These are phyloP conservation scores for Olivierus martensii DNA, from an alignment of 1,140 invertebrate genomes.

Conservation along the genomic window DNA sequence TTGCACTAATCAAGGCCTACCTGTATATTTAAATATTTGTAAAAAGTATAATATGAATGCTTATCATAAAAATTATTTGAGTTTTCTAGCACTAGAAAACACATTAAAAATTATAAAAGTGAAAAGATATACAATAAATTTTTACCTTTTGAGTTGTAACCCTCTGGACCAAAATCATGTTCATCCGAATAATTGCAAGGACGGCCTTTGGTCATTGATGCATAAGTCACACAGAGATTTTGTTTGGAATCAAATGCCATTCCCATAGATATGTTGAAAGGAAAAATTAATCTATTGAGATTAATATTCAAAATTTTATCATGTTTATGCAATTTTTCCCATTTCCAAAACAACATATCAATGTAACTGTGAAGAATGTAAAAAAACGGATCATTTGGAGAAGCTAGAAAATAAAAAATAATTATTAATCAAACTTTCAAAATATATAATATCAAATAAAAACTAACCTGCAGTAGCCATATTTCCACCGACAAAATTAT, in stretches of 20 bases:
- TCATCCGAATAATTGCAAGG: not conserved
- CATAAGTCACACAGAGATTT: slow-evolving; percentile 4
- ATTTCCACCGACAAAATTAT: slow-evolving; percentile 7
- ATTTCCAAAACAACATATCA: slow-evolving; percentile 13
- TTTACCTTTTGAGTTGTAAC: too few relatives aligned
- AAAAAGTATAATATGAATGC: too few relatives aligned
- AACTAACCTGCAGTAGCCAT: slow-evolving; percentile 7
- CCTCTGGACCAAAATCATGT: not conserved
- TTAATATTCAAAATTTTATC: not conserved
- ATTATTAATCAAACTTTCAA: not conserved
- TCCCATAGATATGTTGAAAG: slow-evolving; percentile 6
- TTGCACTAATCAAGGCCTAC: too few relatives aligned
- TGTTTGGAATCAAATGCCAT: slow-evolving; percentile 3
- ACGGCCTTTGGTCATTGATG: not conserved
- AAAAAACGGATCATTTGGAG: slow-evolving; percentile 7
- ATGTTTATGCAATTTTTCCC: slow-evolving; percentile 5
- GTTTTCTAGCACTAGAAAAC: too few relatives aligned
- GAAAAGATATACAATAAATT: too few relatives aligned
- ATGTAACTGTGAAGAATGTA: slow-evolving; percentile 10
- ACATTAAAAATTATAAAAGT: too few relatives aligned
- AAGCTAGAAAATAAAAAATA: not conserved
- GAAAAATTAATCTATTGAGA: slow-evolving; percentile 1
- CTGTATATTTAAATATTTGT: too few relatives aligned
- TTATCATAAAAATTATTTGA: too few relatives aligned
- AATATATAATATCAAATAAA: not conserved